A percentile compares a stretch with the other conserved stretches of the same genome.
These are phyloP conservation scores for Cyprinodon variegatus DNA, from an alignment of 2,113 vertebrate species.

Conservation along the genomic window DNA sequence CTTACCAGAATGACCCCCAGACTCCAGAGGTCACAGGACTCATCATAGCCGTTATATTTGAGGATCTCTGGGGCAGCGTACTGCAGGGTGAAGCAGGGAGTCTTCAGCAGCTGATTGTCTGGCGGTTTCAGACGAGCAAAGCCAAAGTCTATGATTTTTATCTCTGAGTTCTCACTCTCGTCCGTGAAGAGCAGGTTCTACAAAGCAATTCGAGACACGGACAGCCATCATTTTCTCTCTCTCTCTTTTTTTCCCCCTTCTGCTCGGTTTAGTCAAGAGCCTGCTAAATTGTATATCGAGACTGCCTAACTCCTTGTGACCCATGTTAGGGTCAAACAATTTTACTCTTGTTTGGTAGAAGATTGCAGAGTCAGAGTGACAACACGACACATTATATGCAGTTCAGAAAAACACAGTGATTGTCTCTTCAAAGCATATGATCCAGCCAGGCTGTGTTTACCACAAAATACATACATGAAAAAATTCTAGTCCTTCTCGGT, in stretches of 20 bases:
- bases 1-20: constrained; percentile 97
- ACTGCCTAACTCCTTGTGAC: constrained; percentile 49
- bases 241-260: constrained; percentile 18
- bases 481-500: not conserved
- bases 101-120: constrained; percentile 97
- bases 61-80: constrained; percentile 96
- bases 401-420: constrained; percentile 58
- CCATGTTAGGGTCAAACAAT: constrained; percentile 52
- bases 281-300: constrained; percentile 51
- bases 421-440: constrained; percentile 24
- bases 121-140: constrained; percentile 97
- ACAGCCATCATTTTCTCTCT: constrained; percentile 56
- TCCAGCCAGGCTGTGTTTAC: constrained; percentile 22
- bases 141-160: constrained; percentile 98
- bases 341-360: constrained; percentile 37
- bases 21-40: constrained; percentile 99
- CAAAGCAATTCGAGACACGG: constrained; percentile 53
- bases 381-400: constrained; percentile 18
- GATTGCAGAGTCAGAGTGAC: constrained; percentile 45
- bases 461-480: constrained; percentile 10
- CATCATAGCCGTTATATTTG: constrained; percentile 93
- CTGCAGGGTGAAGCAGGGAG: constrained; percentile 96
- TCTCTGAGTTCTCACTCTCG: constrained; percentile 94
- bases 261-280: constrained; percentile 36
- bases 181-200: constrained; percentile 98